Percentiles rank a stretch among this genome's conserved stretches.
phyloP scores from a whole-genome alignment of 2,113 vertebrate species.

The Rhinoderma darwinii region DNA sequence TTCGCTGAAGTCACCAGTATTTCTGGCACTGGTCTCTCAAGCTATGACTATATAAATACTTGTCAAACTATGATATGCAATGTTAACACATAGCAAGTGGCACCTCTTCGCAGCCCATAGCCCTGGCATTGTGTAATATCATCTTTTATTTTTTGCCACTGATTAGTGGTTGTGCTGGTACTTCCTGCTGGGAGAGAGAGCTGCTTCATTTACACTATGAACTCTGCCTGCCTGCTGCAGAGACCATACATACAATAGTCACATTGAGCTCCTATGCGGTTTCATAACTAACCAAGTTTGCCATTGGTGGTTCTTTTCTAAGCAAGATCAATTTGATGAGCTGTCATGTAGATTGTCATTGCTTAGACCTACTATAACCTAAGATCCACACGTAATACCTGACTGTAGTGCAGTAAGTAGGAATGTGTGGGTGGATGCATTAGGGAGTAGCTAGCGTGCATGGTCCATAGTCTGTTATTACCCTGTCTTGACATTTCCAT shows the following conservation, averaged over 20 bases:
- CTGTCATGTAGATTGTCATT: not conserved
- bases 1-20: too few relatives aligned
- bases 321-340: not conserved
- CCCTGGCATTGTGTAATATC: too few relatives aligned
- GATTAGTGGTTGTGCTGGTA: not conserved
- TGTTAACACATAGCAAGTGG: too few relatives aligned
- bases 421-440: not conserved
- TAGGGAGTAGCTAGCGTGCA: not conserved
- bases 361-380: not conserved
- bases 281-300: too few relatives aligned
- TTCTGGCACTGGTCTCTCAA: too few relatives aligned
- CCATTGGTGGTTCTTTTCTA: too few relatives aligned
- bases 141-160: too few relatives aligned
- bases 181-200: not conserved
- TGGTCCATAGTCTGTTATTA: slow-evolving; percentile 18
- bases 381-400: not conserved
- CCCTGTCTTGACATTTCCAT: not conserved
- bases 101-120: too few relatives aligned
- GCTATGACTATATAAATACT: too few relatives aligned
- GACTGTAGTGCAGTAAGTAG: not conserved
- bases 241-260: not conserved
- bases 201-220: not conserved
- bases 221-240: not conserved
- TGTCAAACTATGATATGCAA: too few relatives aligned
- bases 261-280: too few relatives aligned